Evolutionary conservation across 2,797 vertebrate species (phyloP).

Genomic region (Enteromius viviparus): DNA sequence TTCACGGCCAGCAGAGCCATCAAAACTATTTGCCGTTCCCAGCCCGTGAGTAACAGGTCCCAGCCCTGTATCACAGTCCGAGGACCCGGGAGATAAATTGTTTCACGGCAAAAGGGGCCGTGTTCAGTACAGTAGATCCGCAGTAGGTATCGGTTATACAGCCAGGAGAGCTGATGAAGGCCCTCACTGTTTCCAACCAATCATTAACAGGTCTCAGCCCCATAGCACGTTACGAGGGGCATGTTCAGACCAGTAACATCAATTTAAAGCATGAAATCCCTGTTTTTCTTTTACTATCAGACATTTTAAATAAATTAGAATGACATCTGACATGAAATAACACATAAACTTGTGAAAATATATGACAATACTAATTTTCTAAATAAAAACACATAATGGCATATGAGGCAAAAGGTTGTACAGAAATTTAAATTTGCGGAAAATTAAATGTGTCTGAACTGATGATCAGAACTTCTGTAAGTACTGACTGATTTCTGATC

Average conservation of each 20-base stretch:
- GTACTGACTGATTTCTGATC: not conserved
- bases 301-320: not conserved
- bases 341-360: not conserved
- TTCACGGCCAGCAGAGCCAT: no score
- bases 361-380: not conserved
- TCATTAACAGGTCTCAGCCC: no score
- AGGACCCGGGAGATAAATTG: no score
- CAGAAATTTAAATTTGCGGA: not conserved
- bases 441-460: not conserved
- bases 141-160: no score
- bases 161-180: no score
- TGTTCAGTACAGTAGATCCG: no score
- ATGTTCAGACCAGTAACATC: not conserved
- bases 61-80: no score
- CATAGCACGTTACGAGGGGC: no score
- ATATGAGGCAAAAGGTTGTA: not conserved
- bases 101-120: no score
- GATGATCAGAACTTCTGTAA: not conserved
- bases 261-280: not conserved
- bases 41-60: no score
- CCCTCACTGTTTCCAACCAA: no score
- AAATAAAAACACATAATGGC: not conserved
- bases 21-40: no score
- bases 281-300: not conserved
- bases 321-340: not conserved